Percentiles rank a stretch among this genome's conserved stretches.
Conservation (phyloP, 2,797 vertebrate genomes). For the Molossus alvarezi region DNA sequence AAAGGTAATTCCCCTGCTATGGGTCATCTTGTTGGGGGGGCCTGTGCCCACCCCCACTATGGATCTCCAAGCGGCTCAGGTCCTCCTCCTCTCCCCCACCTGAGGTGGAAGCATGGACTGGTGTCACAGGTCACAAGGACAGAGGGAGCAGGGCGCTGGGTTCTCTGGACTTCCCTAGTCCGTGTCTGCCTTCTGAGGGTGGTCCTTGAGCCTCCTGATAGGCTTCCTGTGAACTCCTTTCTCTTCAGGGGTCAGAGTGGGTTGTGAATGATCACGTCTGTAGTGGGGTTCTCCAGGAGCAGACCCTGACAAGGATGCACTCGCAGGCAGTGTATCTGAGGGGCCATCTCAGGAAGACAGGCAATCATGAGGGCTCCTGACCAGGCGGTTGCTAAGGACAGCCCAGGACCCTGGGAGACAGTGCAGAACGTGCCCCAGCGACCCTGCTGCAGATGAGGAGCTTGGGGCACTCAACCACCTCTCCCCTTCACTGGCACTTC, state of each 20-base stretch:
- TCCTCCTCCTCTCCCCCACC: background rate
- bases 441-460: background rate
- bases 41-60: background rate
- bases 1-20: background rate
- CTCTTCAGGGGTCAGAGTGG: background rate
- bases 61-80: too few relatives aligned
- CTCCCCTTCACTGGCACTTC: background rate
- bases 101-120: background rate
- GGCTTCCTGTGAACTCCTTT: background rate
- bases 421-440: accelerated
- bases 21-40: background rate
- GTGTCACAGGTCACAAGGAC: background rate
- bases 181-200: background rate
- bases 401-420: background rate
- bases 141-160: background rate
- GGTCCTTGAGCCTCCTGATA: background rate
- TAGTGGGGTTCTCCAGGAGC: background rate
- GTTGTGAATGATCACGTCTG: background rate
- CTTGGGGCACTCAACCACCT: background rate
- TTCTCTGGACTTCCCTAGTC: background rate
- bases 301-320: background rate
- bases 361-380: background rate
- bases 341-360: background rate
- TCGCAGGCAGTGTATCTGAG: accelerated
- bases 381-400: accelerated